A percentile compares a stretch with the other conserved stretches of the same genome.
Conservation (phyloP, 2,797 vertebrate species). For the Sebastes iracundus region DNA sequence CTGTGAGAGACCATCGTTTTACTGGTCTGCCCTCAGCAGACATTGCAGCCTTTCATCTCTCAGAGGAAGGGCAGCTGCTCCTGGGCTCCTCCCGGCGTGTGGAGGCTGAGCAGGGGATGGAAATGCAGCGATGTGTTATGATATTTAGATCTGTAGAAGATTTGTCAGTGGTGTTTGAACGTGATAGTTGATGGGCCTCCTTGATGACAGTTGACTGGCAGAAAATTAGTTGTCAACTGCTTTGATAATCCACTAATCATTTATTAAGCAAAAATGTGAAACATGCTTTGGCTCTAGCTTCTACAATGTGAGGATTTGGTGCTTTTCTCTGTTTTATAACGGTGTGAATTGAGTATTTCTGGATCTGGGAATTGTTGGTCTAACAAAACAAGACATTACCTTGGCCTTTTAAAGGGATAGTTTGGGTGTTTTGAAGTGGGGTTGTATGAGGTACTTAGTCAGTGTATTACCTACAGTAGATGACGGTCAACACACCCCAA, state of each 20-base stretch:
- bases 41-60: constrained; percentile 72
- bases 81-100: not conserved
- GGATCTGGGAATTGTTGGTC: not conserved
- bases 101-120: not conserved
- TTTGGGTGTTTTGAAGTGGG: too few species aligned
- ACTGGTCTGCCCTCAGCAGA: constrained; percentile 57
- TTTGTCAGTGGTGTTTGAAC: not conserved
- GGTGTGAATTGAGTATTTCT: not conserved
- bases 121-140: not conserved
- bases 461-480: too few species aligned
- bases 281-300: not conserved
- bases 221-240: not conserved
- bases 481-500: too few species aligned
- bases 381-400: not conserved
- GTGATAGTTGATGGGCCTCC: accelerated
- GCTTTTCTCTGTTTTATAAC: not conserved
- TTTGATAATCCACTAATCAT: not conserved
- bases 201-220: not conserved
- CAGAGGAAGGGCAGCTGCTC: constrained; percentile 56
- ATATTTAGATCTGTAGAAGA: not conserved
- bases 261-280: not conserved
- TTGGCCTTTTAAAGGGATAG: too few species aligned
- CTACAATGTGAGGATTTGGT: not conserved
- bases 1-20: constrained; percentile 48
- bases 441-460: too few species aligned